phyloP scores from a whole-genome alignment of 2,113 vertebrate genomes.

The Zosterops lateralis region DNA sequence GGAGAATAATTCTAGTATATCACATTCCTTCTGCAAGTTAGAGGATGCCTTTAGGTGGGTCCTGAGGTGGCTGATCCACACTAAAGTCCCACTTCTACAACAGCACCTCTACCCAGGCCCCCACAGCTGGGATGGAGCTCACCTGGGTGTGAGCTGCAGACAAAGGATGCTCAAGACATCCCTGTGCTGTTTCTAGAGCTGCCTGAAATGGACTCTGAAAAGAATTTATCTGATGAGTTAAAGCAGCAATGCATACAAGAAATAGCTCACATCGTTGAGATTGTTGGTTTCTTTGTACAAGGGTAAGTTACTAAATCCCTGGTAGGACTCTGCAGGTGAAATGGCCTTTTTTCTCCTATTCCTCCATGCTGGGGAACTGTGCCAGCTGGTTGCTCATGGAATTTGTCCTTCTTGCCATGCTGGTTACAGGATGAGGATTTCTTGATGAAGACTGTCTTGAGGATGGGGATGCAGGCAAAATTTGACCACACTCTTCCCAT shows the following conservation, averaged over 20 bases:
- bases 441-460: neutral
- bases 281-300: neutral
- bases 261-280: neutral
- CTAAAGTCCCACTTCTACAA: neutral
- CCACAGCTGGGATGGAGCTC: neutral
- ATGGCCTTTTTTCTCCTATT: neutral
- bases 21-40: constrained; percentile 16
- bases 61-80: neutral
- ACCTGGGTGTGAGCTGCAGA: neutral
- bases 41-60: neutral
- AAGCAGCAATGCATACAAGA: neutral
- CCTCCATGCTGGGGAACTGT: neutral
- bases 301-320: neutral
- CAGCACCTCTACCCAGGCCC: neutral
- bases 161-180: neutral
- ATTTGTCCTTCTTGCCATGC: neutral
- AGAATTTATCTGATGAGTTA: neutral
- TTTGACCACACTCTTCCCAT: neutral
- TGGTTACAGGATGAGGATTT: neutral
- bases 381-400: neutral
- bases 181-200: neutral
- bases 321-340: neutral
- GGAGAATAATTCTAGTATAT: neutral
- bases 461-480: neutral
- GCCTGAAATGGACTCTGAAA: neutral